phyloP scores from a whole-genome alignment of 2,888 invertebrate species.

The Mythimna lalbum region DNA sequence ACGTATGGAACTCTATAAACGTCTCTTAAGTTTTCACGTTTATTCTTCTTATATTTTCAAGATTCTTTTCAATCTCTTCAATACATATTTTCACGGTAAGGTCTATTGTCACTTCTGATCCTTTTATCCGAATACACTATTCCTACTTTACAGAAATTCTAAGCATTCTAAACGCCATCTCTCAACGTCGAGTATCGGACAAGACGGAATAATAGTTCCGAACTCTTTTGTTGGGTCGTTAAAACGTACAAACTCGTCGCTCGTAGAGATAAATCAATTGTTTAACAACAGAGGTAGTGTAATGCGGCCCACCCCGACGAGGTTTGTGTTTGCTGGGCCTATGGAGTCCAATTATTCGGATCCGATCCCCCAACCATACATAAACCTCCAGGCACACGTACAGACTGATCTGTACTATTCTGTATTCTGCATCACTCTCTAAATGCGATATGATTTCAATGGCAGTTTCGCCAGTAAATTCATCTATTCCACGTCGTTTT shows the following conservation, averaged over 20 bases:
- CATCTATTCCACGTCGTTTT: slow-evolving; percentile 73
- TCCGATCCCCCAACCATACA: slow-evolving; percentile 71
- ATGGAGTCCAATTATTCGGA: slow-evolving; percentile 81
- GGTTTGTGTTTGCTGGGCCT: slow-evolving; percentile 74
- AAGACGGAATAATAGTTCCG: slow-evolving; percentile 50
- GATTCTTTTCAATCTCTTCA: not conserved
- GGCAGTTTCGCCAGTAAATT: slow-evolving; percentile 75
- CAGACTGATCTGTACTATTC: slow-evolving; percentile 60
- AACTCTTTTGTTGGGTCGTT: slow-evolving; percentile 59
- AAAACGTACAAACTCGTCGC: slow-evolving; percentile 42
- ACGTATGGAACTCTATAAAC: too few species aligned
- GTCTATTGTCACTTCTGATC: not conserved
- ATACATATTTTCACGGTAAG: not conserved
- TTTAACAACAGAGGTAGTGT: slow-evolving; percentile 69
- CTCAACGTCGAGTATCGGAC: slow-evolving; percentile 18
- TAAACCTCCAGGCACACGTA: slow-evolving; percentile 69
- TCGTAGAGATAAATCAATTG: slow-evolving; percentile 67
- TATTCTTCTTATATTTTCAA: not conserved
- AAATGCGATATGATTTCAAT: slow-evolving; percentile 77
- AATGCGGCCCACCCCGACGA: slow-evolving; percentile 72
- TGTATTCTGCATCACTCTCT: slow-evolving; percentile 55
- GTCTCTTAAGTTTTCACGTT: not conserved
- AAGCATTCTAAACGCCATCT: slow-evolving; percentile 23
- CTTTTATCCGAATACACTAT: not conserved
- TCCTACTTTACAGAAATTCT: not conserved